Percentiles rank a stretch among this genome's conserved stretches.
Conservation (phyloP, 1,140 invertebrate species). For the Hypothenemus hampei region DNA sequence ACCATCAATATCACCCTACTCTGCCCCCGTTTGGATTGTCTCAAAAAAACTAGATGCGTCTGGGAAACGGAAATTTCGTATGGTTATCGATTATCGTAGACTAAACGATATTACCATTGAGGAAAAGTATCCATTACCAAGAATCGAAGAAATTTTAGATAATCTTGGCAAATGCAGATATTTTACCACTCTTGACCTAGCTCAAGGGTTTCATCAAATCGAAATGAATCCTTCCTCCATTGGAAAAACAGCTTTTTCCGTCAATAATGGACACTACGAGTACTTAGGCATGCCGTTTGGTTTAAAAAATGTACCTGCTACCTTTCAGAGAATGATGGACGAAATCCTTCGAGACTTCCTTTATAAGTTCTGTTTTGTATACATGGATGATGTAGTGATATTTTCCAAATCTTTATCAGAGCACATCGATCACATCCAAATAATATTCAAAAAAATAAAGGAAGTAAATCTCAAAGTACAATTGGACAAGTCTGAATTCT, state of each 20-base stretch:
- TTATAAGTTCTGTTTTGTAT: constrained; percentile 35
- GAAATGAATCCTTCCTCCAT: constrained; percentile 40
- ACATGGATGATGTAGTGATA: constrained; percentile 42
- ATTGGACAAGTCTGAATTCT: constrained; percentile 36
- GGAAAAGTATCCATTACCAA: constrained; percentile 53
- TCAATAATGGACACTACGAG: constrained; percentile 41
- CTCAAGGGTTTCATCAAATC: constrained; percentile 49
- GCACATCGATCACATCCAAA: constrained; percentile 32
- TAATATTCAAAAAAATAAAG: constrained; percentile 29
- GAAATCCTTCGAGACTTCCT: constrained; percentile 34
- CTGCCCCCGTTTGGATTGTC: constrained; percentile 38
- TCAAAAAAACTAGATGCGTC: constrained; percentile 42
- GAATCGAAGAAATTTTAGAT: constrained; percentile 50
- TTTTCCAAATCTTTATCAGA: constrained; percentile 32
- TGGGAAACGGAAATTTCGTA: constrained; percentile 39
- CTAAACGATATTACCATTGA: constrained; percentile 45
- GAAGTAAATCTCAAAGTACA: constrained; percentile 35
- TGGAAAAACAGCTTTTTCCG: constrained; percentile 49
- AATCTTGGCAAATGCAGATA: constrained; percentile 45
- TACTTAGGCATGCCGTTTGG: constrained; percentile 47
- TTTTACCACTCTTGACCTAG: constrained; percentile 51
- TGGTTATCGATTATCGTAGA: constrained; percentile 46
- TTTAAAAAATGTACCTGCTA: constrained; percentile 44
- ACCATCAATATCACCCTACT: constrained; percentile 38
- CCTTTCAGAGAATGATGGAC: constrained; percentile 48